A percentile compares a stretch with the other conserved stretches of the same genome.
These are phyloP conservation scores for Stegostoma tigrinum DNA, from an alignment of 2,113 vertebrate species.

Conservation along the genomic window DNA sequence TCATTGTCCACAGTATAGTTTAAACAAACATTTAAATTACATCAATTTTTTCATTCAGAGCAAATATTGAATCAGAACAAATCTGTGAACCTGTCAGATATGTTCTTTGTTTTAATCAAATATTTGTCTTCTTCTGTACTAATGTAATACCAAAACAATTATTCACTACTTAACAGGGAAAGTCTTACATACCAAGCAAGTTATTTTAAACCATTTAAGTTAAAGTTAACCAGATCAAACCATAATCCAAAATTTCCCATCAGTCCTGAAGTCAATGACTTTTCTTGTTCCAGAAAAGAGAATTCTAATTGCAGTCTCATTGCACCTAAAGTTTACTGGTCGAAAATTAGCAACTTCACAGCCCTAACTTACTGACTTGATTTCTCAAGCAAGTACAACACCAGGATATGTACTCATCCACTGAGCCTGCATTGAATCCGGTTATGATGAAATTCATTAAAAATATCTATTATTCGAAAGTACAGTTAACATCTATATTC, in stretches of 20 bases:
- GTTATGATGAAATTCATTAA: background rate
- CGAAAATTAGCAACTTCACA: background rate
- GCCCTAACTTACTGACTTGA: background rate
- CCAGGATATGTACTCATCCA: background rate
- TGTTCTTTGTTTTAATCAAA: background rate
- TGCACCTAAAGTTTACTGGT: background rate
- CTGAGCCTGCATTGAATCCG: background rate
- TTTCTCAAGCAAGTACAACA: background rate
- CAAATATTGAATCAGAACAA: background rate
- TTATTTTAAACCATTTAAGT: background rate
- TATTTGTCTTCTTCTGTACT: background rate
- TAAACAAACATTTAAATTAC: background rate
- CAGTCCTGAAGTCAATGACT: background rate
- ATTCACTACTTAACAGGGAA: background rate
- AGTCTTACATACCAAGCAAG: background rate
- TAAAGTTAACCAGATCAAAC: background rate
- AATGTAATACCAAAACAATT: background rate
- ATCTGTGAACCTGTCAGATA: background rate
- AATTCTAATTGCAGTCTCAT: background rate
- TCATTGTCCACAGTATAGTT: background rate
- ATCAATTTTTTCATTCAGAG: background rate
- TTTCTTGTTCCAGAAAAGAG: background rate
- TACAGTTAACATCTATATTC: background rate
- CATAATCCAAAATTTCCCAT: background rate
- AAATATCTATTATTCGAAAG: background rate